phyloP scores from a whole-genome alignment of 2,888 invertebrate genomes.

The Ormyrus pomaceus region DNA sequence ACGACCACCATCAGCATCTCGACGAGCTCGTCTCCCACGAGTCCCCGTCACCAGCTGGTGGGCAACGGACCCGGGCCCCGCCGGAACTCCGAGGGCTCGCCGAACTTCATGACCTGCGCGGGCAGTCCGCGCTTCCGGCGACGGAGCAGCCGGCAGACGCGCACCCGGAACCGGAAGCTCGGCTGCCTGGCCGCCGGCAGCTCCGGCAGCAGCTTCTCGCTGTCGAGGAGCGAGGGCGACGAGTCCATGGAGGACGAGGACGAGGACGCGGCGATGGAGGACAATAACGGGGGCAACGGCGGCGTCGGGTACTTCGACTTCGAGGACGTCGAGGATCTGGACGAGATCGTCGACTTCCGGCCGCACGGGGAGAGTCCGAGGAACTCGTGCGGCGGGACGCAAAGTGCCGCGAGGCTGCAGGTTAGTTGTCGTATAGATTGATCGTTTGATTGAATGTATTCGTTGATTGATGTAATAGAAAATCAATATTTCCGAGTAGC shows the following conservation, averaged over 20 bases:
- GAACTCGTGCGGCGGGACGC: slow-evolving; percentile 51
- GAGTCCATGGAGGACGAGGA: slow-evolving; percentile 67
- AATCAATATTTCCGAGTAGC: too few relatives aligned
- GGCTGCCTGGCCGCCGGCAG: background rate
- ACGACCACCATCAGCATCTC: slow-evolving; percentile 30
- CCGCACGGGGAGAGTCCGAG: slow-evolving; percentile 70
- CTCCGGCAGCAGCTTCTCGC: slow-evolving; percentile 34
- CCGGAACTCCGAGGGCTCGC: slow-evolving; percentile 73
- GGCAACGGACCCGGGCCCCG: slow-evolving; percentile 61
- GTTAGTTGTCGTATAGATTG: slow-evolving; percentile 18
- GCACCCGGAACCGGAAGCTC: slow-evolving; percentile 35
- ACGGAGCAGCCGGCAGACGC: slow-evolving; percentile 63
- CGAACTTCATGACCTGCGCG: slow-evolving; percentile 71
- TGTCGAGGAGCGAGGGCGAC: slow-evolving; percentile 66
- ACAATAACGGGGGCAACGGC: slow-evolving; percentile 57
- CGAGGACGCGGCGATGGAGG: slow-evolving; percentile 64
- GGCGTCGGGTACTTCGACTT: slow-evolving; percentile 67
- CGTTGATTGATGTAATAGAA: background rate
- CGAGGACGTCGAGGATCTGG: slow-evolving; percentile 71
- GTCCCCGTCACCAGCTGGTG: background rate
- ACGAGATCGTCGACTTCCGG: slow-evolving; percentile 72
- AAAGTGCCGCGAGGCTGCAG: slow-evolving; percentile 54
- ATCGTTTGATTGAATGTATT: background rate
- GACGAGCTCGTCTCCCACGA: slow-evolving; percentile 40
- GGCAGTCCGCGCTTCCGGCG: slow-evolving; percentile 71